A percentile compares a stretch with the other conserved stretches of the same genome.
Conservation (phyloP, 2,888 invertebrate species). For the Brachynemurus nebulosus region DNA sequence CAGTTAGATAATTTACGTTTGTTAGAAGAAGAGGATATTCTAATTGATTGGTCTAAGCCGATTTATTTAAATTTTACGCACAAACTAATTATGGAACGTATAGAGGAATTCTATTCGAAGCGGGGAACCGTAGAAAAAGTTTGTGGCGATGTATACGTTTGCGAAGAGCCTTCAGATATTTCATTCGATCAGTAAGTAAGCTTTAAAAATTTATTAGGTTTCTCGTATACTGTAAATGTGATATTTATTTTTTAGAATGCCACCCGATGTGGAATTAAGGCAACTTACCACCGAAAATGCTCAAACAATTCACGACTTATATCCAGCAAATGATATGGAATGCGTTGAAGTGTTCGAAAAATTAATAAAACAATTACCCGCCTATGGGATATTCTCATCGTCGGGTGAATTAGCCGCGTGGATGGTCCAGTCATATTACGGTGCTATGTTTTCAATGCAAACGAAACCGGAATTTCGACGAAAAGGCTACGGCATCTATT, state of each 20-base stretch:
- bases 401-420: constrained; percentile 67
- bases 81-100: constrained; percentile 61
- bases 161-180: constrained; percentile 42
- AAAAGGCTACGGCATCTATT: constrained; percentile 51
- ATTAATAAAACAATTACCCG: constrained; percentile 62
- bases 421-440: constrained; percentile 87
- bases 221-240: too few relatives aligned
- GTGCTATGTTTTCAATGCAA: constrained; percentile 87
- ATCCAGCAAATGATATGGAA: constrained; percentile 81
- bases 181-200: constrained; percentile 43
- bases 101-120: constrained; percentile 55
- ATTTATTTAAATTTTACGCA: constrained; percentile 80
- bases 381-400: constrained; percentile 62
- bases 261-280: constrained; percentile 53
- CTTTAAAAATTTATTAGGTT: too few relatives aligned
- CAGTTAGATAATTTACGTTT: constrained; percentile 57
- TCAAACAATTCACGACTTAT: constrained; percentile 68
- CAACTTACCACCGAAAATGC: constrained; percentile 65
- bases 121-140: constrained; percentile 55
- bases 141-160: constrained; percentile 66
- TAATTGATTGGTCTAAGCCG: constrained; percentile 67
- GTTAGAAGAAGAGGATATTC: constrained; percentile 58
- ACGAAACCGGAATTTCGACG: constrained; percentile 39
- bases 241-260: constrained; percentile 34
- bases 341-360: constrained; percentile 70